phyloP scores from a whole-genome alignment of 2,113 vertebrate genomes.

The Melanotaenia duboulayi region DNA sequence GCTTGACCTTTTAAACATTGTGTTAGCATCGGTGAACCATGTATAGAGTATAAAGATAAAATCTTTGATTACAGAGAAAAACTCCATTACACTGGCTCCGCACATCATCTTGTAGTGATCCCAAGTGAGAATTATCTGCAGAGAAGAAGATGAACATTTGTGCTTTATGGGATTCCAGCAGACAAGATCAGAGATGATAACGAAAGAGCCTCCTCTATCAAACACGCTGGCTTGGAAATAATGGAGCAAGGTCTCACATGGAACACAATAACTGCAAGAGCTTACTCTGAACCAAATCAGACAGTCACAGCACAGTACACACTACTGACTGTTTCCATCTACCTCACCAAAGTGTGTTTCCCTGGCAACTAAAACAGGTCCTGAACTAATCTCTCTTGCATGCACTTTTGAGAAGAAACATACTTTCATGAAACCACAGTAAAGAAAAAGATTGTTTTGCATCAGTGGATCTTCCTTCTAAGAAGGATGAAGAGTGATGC shows the following conservation, averaged over 20 bases:
- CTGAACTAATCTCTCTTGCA: slow-evolving; percentile 38
- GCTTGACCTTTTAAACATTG: too few relatives aligned
- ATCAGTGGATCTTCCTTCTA: slow-evolving; percentile 3
- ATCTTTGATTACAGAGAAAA: slow-evolving; percentile 14
- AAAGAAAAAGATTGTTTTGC: neutral
- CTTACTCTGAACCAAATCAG: slow-evolving; percentile 28
- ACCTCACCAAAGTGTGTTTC: slow-evolving; percentile 34
- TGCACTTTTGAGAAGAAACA: slow-evolving; percentile 41
- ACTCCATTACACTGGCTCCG: neutral
- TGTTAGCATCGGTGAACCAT: neutral
- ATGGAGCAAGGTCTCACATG: neutral
- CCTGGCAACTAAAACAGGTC: slow-evolving; percentile 44
- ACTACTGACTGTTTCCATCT: slow-evolving; percentile 14
- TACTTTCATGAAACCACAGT: neutral
- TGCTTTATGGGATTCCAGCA: slow-evolving; percentile 3
- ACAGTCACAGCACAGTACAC: slow-evolving; percentile 4
- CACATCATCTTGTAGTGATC: slow-evolving; percentile 6
- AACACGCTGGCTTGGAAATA: slow-evolving; percentile 17
- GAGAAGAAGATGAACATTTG: slow-evolving; percentile 15
- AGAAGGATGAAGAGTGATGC: neutral
- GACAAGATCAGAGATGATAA: slow-evolving; percentile 25
- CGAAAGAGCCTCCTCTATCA: slow-evolving; percentile 23
- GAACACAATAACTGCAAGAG: neutral
- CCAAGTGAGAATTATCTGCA: slow-evolving; percentile 22
- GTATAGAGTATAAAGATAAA: neutral